Evolutionary conservation across 2,113 vertebrate species (phyloP).

Genomic region (Speoplatyrhinus poulsoni): DNA sequence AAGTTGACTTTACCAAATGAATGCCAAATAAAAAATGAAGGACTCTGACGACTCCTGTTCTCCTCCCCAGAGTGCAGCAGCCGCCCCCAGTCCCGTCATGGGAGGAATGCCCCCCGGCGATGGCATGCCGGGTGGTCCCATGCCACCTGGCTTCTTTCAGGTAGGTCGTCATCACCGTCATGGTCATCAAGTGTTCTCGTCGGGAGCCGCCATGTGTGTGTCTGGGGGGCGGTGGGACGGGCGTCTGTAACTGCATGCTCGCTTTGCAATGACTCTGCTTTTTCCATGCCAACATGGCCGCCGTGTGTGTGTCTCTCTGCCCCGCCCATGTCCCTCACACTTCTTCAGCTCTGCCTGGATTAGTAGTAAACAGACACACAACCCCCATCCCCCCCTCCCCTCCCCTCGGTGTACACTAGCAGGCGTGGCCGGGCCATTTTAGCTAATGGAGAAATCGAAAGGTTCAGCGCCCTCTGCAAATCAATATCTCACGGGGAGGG

Average conservation of each 20-base stretch:
- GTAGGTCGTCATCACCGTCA: constrained; percentile 49
- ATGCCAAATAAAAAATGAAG: no score
- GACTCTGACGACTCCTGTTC: not conserved
- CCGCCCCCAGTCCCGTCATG: constrained; percentile 80
- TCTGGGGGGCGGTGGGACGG: not conserved
- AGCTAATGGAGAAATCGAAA: constrained; percentile 74
- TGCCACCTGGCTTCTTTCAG: constrained; percentile 81
- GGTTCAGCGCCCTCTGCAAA: constrained; percentile 67
- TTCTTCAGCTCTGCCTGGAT: not conserved
- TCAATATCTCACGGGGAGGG: constrained; percentile 60
- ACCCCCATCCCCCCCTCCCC: not conserved
- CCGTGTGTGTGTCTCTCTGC: not conserved
- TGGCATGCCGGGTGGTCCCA: constrained; percentile 78
- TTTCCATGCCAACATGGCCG: not conserved
- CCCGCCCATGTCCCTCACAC: not conserved
- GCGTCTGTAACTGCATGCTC: not conserved
- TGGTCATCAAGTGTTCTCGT: not conserved
- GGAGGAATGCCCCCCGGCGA: constrained; percentile 79
- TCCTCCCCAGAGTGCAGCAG: constrained; percentile 74
- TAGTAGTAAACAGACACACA: constrained; percentile 4
- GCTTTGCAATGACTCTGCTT: constrained; percentile 6
- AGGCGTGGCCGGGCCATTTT: constrained; percentile 62
- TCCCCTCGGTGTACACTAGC: constrained; percentile 59
- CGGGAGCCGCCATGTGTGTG: no score
- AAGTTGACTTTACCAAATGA: no score